These are phyloP conservation scores for Onthophagus taurus DNA, from an alignment of 1,140 invertebrate genomes.

Conservation along the genomic window DNA sequence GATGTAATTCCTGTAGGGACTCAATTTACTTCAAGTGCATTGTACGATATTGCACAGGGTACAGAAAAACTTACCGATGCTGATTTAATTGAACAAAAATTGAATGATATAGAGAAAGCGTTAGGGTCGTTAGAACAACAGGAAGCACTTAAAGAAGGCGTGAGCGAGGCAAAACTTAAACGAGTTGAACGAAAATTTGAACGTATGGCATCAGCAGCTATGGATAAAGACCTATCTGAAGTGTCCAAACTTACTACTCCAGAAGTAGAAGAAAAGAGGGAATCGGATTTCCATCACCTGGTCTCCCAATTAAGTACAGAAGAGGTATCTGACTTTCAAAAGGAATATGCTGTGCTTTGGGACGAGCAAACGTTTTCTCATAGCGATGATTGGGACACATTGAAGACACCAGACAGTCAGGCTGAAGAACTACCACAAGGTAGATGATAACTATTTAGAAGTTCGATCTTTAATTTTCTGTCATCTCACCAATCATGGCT, in stretches of 20 bases:
- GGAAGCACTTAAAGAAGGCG: conserved; percentile 12
- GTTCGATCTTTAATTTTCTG: conserved; percentile 2
- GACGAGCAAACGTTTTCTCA: conserved; percentile 40
- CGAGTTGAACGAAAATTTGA: conserved; percentile 49
- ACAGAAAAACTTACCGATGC: not conserved
- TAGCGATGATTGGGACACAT: conserved; percentile 36
- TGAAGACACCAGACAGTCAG: conserved; percentile 38
- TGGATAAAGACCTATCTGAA: conserved; percentile 28
- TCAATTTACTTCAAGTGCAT: conserved; percentile 3
- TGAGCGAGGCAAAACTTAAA: conserved; percentile 23
- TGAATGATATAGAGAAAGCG: conserved; percentile 34
- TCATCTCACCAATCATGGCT: conserved; percentile 10
- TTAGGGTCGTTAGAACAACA: conserved; percentile 31
- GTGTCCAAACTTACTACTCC: conserved; percentile 29
- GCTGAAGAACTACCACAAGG: conserved; percentile 38
- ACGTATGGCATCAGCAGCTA: conserved; percentile 42
- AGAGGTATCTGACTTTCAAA: conserved; percentile 41
- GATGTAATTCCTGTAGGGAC: not conserved
- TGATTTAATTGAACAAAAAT: conserved; percentile 32
- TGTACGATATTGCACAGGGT: not conserved
- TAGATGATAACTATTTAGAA: conserved; percentile 31
- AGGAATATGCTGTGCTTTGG: conserved; percentile 39
- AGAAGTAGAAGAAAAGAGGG: conserved; percentile 36
- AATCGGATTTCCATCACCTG: conserved; percentile 41
- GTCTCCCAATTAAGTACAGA: conserved; percentile 42